phyloP scores from a whole-genome alignment of 1,140 invertebrate species.

The Dendroctonus valens region DNA sequence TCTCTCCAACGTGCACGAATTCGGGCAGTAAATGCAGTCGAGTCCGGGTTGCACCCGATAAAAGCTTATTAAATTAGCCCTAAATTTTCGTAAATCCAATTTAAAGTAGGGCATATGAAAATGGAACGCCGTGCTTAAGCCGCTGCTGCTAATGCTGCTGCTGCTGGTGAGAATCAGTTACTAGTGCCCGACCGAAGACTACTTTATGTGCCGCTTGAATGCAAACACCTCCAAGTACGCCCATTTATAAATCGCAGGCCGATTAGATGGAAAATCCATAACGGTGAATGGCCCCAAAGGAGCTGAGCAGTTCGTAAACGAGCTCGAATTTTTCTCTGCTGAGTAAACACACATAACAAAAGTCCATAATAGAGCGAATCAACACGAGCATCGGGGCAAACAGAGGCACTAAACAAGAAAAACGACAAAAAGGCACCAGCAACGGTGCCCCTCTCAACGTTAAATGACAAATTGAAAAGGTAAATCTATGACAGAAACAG shows the following conservation, averaged over 20 bases:
- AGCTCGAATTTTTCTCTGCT: too few species aligned
- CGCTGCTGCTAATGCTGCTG: background rate
- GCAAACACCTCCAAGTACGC: too few species aligned
- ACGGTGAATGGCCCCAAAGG: too few species aligned
- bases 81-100: constrained; percentile 32
- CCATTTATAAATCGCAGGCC: too few species aligned
- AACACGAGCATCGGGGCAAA: constrained; percentile 8
- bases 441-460: constrained; percentile 8
- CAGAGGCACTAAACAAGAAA: constrained; percentile 18
- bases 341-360: too few species aligned
- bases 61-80: constrained; percentile 34
- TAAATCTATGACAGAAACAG: constrained; percentile 24
- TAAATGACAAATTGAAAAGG: constrained; percentile 27
- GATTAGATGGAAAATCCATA: too few species aligned
- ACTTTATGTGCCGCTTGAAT: constrained; percentile 2
- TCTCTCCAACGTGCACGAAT: constrained; percentile 19
- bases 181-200: constrained; percentile 12
- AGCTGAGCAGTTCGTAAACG: too few species aligned
- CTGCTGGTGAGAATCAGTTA: too few species aligned
- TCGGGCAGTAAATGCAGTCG: constrained; percentile 25
- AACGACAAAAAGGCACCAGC: constrained; percentile 3
- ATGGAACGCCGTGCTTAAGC: constrained; percentile 21
- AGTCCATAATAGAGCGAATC: constrained; percentile 2
- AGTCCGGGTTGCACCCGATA: constrained; percentile 30
- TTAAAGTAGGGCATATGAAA: constrained; percentile 25